phyloP scores from a whole-genome alignment of 2,113 vertebrate genomes.

The Lathamus discolor region DNA sequence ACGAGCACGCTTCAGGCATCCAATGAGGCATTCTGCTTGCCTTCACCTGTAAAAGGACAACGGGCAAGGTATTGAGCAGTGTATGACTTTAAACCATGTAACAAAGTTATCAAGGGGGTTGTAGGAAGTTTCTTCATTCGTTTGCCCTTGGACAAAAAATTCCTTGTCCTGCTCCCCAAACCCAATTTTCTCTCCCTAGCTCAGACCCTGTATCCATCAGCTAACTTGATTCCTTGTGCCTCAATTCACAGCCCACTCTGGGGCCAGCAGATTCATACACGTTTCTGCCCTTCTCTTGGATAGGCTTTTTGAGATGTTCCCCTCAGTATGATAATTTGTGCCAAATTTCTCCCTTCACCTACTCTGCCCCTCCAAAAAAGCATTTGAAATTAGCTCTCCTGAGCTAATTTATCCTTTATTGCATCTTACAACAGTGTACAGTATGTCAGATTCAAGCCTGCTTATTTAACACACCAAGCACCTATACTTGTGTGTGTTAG shows the following conservation, averaged over 20 bases:
- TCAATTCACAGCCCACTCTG: not conserved
- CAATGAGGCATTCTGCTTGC: not conserved
- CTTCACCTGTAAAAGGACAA: not conserved
- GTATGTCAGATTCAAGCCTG: not conserved
- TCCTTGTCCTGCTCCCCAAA: not conserved
- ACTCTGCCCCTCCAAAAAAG: not conserved
- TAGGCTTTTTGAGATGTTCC: not conserved
- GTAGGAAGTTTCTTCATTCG: not conserved
- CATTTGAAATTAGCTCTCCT: not conserved
- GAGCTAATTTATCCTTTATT: not conserved
- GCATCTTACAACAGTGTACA: not conserved
- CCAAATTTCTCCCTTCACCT: not conserved
- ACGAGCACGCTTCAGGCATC: not conserved
- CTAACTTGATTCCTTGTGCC: not conserved
- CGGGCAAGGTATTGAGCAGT: not conserved
- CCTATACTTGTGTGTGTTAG: not conserved
- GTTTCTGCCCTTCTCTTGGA: not conserved
- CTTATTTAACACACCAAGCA: slow-evolving; percentile 11
- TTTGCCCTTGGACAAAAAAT: not conserved
- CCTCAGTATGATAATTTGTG: not conserved
- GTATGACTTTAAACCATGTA: not conserved
- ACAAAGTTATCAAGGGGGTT: not conserved
- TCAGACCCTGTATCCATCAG: not conserved
- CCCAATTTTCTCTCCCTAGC: not conserved
- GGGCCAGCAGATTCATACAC: not conserved